phyloP scores from a whole-genome alignment of 1,140 invertebrate species.

The Macrobrachium nipponense region DNA sequence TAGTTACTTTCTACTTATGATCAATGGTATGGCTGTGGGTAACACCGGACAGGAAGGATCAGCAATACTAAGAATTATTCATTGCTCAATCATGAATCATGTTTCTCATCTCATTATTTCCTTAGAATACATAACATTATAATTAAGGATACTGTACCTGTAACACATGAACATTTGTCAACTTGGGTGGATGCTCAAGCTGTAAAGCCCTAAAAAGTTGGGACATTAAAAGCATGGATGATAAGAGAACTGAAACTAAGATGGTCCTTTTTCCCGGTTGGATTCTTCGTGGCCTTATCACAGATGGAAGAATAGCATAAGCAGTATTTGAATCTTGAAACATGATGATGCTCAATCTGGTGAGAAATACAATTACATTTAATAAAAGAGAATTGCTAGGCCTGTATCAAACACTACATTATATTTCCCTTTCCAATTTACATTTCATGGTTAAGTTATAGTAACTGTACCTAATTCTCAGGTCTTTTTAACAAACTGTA shows the following conservation, averaged over 20 bases:
- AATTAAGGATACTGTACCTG: slow-evolving; percentile 46
- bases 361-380: background rate
- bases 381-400: background rate
- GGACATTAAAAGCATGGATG: slow-evolving; percentile 48
- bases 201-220: slow-evolving; percentile 50
- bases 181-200: slow-evolving; percentile 39
- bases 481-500: too few species aligned
- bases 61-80: too few species aligned
- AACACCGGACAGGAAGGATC: too few species aligned
- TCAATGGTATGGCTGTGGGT: too few species aligned
- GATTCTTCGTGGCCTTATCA: slow-evolving; percentile 36
- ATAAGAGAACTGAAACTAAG: slow-evolving; percentile 52
- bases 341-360: slow-evolving; percentile 9
- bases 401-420: background rate
- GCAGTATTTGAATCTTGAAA: slow-evolving; percentile 6
- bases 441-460: too few species aligned
- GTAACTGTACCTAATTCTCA: too few species aligned
- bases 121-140: too few species aligned
- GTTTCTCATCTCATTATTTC: too few species aligned
- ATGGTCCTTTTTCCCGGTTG: slow-evolving; percentile 51
- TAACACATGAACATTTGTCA: slow-evolving; percentile 34
- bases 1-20: too few species aligned
- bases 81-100: too few species aligned
- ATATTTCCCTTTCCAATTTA: too few species aligned
- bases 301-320: slow-evolving; percentile 34